These are phyloP conservation scores for Drosophila varians DNA, from an alignment of 1,140 invertebrate genomes.

Conservation along the genomic window DNA sequence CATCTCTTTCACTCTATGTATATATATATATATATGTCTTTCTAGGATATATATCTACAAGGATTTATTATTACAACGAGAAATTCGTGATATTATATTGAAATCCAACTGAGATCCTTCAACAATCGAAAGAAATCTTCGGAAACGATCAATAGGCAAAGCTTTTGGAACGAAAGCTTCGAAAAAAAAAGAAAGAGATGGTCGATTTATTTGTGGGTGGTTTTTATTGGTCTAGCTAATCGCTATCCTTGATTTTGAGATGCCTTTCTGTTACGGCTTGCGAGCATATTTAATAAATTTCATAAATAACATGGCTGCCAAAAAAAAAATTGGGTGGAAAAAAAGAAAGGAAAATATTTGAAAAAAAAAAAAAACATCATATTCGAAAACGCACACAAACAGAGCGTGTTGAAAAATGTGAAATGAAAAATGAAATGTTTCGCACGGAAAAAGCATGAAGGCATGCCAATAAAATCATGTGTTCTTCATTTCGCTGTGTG, in stretches of 20 bases:
- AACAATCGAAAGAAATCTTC: neutral
- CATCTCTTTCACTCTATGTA: neutral
- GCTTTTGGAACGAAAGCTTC: neutral
- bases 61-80: neutral
- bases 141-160: neutral
- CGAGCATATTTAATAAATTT: slow-evolving; percentile 68
- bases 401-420: slow-evolving; percentile 29
- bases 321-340: slow-evolving; percentile 6
- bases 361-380: neutral
- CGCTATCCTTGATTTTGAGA: slow-evolving; percentile 47
- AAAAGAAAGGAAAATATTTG: slow-evolving; percentile 7
- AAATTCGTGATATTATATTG: too few species aligned
- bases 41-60: neutral
- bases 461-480: slow-evolving; percentile 80
- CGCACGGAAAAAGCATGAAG: slow-evolving; percentile 63
- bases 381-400: neutral
- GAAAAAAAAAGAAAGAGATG: neutral
- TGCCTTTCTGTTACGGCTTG: slow-evolving; percentile 14
- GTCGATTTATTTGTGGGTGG: slow-evolving; percentile 18
- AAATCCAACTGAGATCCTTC: too few species aligned
- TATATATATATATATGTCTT: neutral
- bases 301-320: slow-evolving; percentile 56
- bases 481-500: slow-evolving; percentile 19
- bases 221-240: slow-evolving; percentile 44
- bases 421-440: slow-evolving; percentile 50